A percentile compares a stretch with the other conserved stretches of the same genome.
These are phyloP conservation scores for Zygogramma bicolorata DNA, from an alignment of 2,888 invertebrate genomes.

Conservation along the genomic window DNA sequence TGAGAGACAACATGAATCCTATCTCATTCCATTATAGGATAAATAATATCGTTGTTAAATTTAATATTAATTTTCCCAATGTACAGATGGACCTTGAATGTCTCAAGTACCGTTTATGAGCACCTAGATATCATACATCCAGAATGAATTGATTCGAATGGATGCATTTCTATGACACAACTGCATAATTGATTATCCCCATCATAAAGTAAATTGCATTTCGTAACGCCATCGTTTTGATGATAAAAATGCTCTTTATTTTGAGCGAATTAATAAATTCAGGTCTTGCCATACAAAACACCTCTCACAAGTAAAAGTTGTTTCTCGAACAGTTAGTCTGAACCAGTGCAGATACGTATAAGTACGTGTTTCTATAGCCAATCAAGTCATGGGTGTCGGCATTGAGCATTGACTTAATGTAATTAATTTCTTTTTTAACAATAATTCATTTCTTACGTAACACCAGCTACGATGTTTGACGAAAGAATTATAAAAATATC, in stretches of 20 bases:
- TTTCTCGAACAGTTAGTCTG: constrained; percentile 30
- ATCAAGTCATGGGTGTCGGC: constrained; percentile 9
- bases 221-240: constrained; percentile 8
- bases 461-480: not conserved
- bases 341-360: constrained; percentile 1
- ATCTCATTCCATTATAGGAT: no score
- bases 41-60: no score
- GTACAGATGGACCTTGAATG: no score
- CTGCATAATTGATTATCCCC: not conserved
- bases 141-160: not conserved
- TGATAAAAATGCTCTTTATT: constrained; percentile 16
- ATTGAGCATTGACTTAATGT: not conserved
- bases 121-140: no score
- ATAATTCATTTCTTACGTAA: not conserved
- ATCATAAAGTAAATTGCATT: not conserved
- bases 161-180: not conserved
- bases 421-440: not conserved
- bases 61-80: no score
- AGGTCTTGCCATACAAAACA: constrained; percentile 26
- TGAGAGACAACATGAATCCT: no score
- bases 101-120: no score
- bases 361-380: not conserved
- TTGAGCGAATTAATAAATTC: constrained; percentile 23
- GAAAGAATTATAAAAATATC: not conserved
- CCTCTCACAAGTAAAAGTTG: constrained; percentile 53